phyloP scores from a whole-genome alignment of 2,888 invertebrate genomes.

The Crematogaster levior region DNA sequence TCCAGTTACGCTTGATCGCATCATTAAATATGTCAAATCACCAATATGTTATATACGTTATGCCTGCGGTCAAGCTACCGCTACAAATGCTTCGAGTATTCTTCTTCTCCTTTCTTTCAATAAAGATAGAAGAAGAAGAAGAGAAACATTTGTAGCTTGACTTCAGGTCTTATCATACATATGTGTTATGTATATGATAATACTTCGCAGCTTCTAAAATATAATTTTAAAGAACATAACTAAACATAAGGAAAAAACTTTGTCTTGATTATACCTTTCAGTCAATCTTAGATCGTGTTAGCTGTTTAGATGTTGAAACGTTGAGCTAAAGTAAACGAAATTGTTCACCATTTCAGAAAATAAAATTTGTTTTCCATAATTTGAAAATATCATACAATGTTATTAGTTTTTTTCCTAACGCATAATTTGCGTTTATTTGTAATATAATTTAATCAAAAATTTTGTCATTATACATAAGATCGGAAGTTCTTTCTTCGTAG shows the following conservation, averaged over 20 bases:
- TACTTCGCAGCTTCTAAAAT: not conserved
- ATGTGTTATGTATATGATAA: not conserved
- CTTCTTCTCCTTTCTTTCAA: too few relatives aligned
- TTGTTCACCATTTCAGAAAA: conserved; percentile 38
- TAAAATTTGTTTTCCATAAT: conserved; percentile 31
- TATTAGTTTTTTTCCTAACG: not conserved
- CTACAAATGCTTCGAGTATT: too few relatives aligned
- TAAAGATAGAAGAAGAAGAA: too few relatives aligned
- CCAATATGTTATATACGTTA: not conserved
- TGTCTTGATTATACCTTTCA: conserved; percentile 1
- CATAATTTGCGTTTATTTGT: conserved; percentile 27
- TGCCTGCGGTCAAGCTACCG: too few relatives aligned
- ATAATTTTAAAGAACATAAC: not conserved
- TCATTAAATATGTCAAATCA: conserved; percentile 2
- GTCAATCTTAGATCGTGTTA: not conserved
- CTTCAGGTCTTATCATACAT: too few relatives aligned
- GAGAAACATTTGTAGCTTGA: too few relatives aligned
- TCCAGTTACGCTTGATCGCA: not conserved
- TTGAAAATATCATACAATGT: not conserved
- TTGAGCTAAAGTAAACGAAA: conserved; percentile 11
- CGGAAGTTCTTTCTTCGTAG: not conserved
- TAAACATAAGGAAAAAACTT: not conserved
- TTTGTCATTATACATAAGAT: not conserved
- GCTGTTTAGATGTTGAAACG: not conserved
- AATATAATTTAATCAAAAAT: conserved; percentile 17